These are phyloP conservation scores for Drosophila seguyi DNA, from an alignment of 1,140 invertebrate species.

Conservation along the genomic window DNA sequence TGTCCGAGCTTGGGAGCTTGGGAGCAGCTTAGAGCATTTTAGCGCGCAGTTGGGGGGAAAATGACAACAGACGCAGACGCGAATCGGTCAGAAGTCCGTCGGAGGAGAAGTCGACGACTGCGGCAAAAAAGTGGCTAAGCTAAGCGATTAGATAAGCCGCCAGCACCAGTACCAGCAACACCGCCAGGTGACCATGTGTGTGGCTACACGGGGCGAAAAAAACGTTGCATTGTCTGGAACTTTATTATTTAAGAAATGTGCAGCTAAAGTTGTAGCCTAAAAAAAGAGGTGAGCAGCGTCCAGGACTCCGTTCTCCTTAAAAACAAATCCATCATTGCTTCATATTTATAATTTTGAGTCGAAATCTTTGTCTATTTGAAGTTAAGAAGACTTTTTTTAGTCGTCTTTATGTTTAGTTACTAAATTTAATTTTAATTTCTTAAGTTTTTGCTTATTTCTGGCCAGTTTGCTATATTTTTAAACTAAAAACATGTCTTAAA, in stretches of 20 bases:
- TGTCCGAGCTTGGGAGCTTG: background rate
- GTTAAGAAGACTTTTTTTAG: background rate
- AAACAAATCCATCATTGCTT: background rate
- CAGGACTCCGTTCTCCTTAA: background rate
- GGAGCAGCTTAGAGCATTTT: constrained; percentile 47
- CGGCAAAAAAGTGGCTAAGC: constrained; percentile 20
- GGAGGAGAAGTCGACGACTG: constrained; percentile 17
- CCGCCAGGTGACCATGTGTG: constrained; percentile 25
- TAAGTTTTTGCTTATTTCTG: background rate
- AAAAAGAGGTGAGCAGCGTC: too few relatives aligned
- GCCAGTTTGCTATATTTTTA: background rate
- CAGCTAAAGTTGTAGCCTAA: too few relatives aligned
- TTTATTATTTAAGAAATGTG: background rate
- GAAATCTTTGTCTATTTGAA: background rate
- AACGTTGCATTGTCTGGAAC: background rate
- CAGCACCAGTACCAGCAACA: background rate
- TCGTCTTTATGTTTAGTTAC: background rate
- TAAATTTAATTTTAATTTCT: background rate
- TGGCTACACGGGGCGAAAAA: constrained; percentile 22
- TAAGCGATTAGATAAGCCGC: constrained; percentile 54
- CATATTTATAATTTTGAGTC: background rate
- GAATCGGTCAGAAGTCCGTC: constrained; percentile 20
- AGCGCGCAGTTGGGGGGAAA: constrained; percentile 3
- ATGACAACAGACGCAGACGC: constrained; percentile 29
- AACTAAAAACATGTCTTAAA: background rate